phyloP scores from a whole-genome alignment of 2,113 vertebrate genomes.

The Poecile atricapillus region DNA sequence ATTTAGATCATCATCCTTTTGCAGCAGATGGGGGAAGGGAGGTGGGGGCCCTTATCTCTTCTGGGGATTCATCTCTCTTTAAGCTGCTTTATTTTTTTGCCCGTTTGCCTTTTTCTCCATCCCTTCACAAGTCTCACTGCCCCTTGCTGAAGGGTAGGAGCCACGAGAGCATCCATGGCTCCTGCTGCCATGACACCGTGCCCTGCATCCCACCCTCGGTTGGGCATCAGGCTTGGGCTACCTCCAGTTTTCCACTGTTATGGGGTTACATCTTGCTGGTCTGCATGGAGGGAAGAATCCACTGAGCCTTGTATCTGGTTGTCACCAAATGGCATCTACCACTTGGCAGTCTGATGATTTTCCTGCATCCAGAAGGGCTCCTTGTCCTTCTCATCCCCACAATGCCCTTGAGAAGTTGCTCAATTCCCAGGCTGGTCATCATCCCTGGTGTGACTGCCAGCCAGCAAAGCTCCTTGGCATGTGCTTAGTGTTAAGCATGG shows the following conservation, averaged over 20 bases:
- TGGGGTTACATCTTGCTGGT: not conserved
- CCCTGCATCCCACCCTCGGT: not conserved
- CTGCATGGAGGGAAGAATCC: not conserved
- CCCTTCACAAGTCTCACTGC: not conserved
- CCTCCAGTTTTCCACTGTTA: not conserved
- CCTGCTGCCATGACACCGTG: not conserved
- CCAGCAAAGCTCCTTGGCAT: not conserved
- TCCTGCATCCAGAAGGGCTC: not conserved
- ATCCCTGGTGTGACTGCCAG: not conserved
- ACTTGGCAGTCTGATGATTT: not conserved
- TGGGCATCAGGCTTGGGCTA: not conserved
- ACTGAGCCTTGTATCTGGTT: not conserved
- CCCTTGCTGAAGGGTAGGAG: not conserved
- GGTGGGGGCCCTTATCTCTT: not conserved
- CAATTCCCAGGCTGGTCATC: not conserved
- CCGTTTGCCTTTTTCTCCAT: not conserved
- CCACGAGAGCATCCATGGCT: fast-evolving
- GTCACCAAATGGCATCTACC: not conserved
- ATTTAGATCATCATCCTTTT: slow-evolving; percentile 47
- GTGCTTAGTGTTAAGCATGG: fast-evolving
- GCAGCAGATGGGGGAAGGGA: slow-evolving; percentile 19
- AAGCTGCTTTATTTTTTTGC: not conserved
- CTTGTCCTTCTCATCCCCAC: not conserved
- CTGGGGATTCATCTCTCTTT: slow-evolving; percentile 6
- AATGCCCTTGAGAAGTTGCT: not conserved